Evolutionary conservation across 2,113 vertebrate species (phyloP), one percentile per base, ranked within the genome.

Genomic region (Proteles cristata): DNA sequence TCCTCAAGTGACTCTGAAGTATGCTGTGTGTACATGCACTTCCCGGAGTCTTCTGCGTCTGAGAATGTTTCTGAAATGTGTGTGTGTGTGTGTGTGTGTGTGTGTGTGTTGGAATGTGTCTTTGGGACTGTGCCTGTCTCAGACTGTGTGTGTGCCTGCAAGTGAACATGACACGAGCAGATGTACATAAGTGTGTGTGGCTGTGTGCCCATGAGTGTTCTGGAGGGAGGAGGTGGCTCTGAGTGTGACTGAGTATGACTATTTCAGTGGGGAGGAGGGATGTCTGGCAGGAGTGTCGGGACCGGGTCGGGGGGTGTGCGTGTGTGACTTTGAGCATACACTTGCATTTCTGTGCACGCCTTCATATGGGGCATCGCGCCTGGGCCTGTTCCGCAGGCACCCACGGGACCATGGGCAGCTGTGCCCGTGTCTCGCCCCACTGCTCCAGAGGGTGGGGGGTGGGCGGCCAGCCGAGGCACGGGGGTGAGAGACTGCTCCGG

Each of bases 401-500:
- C 87, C 26, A 3, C 0, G 66, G 61, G 35, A 33, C 48, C 0
- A 3, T 0, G 16, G 69, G 58, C 95, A 65, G 23, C 83, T 45
- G 31, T 89, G 85, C 71, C 31, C 16, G 2, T 10, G 39, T 79
- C 43, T 69, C 43, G 23, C 65, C 45, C 16, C 19, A 1, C 45
- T 9, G 45, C 63, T 90, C 79, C 14, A 33, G 80, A 4, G 68
- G 73, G 39, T 39, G 39, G 66, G 50, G 87, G 86, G 45, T 43
- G 90, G 79, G 85, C 79, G 63, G 83, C 35, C 61, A 19, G 48
- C 69, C 0, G 2, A 61, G 73, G 28, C 69, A 26, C 33, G 39
- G 16, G 80, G 92, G 94, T 97, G 65, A 97, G 93, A 84, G 92
- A 93, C 81, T 94, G 74, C 81, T 91, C 92, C 5, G 4, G 1